These are phyloP conservation scores for Cassiopea andromeda DNA, from an alignment of 30 jellyfish, hydroid and myxozoan genomes.

Conservation along the genomic window DNA sequence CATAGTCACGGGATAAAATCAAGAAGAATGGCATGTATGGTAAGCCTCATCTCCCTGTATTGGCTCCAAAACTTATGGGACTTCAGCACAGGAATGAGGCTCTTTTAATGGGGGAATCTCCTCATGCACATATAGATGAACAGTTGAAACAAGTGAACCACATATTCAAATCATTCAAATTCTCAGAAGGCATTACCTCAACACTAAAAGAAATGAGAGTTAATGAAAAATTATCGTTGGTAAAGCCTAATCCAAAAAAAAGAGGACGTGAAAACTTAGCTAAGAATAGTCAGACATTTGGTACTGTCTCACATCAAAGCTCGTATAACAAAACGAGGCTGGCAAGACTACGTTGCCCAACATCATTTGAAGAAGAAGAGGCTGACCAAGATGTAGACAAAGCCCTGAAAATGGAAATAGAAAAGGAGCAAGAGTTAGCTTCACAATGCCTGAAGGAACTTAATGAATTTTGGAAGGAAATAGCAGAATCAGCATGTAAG, in stretches of 20 bases:
- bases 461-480: constrained; percentile 70
- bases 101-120: constrained; percentile 83
- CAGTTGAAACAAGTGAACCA: constrained; percentile 44
- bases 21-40: constrained; percentile 32
- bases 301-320: constrained; percentile 6
- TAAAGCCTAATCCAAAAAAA: constrained; percentile 28
- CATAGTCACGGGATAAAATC: constrained; percentile 14
- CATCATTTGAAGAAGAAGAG: not conserved
- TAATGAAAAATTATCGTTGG: constrained; percentile 29
- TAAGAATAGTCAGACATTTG: constrained; percentile 3
- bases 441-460: constrained; percentile 60
- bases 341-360: constrained; percentile 4
- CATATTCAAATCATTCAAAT: constrained; percentile 19
- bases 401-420: constrained; percentile 30
- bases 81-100: constrained; percentile 79
- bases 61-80: constrained; percentile 91
- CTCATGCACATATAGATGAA: constrained; percentile 25
- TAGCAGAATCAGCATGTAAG: constrained; percentile 34
- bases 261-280: constrained; percentile 8
- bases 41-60: constrained; percentile 48
- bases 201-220: constrained; percentile 61
- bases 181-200: constrained; percentile 44
- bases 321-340: constrained; percentile 28
- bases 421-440: constrained; percentile 54
- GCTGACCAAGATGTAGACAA: not conserved